phyloP scores from a whole-genome alignment of 1,140 invertebrate genomes.

The Triops cancriformis region DNA sequence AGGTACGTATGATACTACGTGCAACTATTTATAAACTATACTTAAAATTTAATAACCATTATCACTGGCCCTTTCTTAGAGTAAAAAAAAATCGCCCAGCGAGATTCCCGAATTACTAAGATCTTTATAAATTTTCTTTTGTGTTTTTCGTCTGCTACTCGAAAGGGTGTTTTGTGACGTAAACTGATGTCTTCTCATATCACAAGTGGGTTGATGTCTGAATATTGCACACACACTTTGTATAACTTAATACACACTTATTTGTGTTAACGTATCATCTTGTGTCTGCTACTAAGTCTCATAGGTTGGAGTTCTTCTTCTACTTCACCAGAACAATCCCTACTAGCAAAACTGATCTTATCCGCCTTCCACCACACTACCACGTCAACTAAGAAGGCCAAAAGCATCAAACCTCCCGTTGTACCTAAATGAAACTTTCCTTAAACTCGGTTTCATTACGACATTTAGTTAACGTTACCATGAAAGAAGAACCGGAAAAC shows the following conservation, averaged over 20 bases:
- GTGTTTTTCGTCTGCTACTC: background rate
- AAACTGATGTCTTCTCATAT: background rate
- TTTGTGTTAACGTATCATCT: constrained; percentile 22
- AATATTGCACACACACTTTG: background rate
- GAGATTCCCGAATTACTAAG: background rate
- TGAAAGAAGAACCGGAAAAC: constrained; percentile 75
- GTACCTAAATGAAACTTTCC: constrained; percentile 49
- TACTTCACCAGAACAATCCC: constrained; percentile 27
- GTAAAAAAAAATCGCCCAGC: background rate
- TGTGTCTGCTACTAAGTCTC: constrained; percentile 23
- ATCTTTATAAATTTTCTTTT: background rate
- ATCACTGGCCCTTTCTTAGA: background rate
- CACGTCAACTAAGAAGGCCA: constrained; percentile 71
- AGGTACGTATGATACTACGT: background rate
- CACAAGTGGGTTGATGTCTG: background rate
- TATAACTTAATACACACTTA: background rate
- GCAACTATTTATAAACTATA: constrained; percentile 11
- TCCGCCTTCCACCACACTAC: constrained; percentile 73
- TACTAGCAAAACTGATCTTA: constrained; percentile 59
- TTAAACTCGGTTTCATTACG: background rate
- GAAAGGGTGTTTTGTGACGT: background rate
- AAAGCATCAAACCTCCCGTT: constrained; percentile 66
- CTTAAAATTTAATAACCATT: background rate
- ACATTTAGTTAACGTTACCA: constrained; percentile 48
- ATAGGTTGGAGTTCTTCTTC: constrained; percentile 27